A percentile compares a stretch with the other conserved stretches of the same genome.
phyloP scores from a whole-genome alignment of 2,113 vertebrate species.

The Euleptes europaea region DNA sequence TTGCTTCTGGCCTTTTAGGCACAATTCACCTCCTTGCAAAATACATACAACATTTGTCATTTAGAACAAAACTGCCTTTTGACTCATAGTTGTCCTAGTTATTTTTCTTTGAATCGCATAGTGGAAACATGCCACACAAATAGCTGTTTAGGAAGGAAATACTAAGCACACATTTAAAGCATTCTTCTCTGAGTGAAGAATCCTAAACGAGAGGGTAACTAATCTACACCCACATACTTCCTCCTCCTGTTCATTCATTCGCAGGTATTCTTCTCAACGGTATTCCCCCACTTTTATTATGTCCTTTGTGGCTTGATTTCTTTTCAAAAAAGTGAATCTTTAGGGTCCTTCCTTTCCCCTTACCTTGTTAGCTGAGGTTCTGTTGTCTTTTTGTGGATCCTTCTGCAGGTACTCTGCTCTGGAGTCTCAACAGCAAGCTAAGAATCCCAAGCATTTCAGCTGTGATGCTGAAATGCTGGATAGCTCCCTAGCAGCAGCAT shows the following conservation, averaged over 20 bases:
- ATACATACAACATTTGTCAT: not conserved
- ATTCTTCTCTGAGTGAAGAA: not conserved
- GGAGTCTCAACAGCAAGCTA: not conserved
- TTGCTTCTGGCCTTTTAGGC: not conserved
- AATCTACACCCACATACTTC: not conserved
- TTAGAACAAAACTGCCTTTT: not conserved
- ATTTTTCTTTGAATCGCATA: not conserved
- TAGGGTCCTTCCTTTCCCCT: not conserved
- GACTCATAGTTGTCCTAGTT: not conserved
- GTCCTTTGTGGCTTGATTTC: not conserved
- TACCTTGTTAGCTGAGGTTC: not conserved
- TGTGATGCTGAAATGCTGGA: slow-evolving; percentile 24
- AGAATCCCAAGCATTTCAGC: not conserved
- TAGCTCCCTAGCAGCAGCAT: not conserved
- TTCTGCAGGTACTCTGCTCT: not conserved
- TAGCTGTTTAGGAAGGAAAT: not conserved
- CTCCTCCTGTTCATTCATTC: not conserved
- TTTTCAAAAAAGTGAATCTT: not conserved
- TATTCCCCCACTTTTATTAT: not conserved
- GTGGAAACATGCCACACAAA: not conserved
- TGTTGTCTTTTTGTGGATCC: not conserved
- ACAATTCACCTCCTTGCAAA: not conserved
- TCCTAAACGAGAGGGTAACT: not conserved
- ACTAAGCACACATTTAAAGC: not conserved
- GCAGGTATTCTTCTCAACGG: not conserved